Conservation (phyloP, 1,140 invertebrate genomes). For the Lepidotrigona ventralis region DNA sequence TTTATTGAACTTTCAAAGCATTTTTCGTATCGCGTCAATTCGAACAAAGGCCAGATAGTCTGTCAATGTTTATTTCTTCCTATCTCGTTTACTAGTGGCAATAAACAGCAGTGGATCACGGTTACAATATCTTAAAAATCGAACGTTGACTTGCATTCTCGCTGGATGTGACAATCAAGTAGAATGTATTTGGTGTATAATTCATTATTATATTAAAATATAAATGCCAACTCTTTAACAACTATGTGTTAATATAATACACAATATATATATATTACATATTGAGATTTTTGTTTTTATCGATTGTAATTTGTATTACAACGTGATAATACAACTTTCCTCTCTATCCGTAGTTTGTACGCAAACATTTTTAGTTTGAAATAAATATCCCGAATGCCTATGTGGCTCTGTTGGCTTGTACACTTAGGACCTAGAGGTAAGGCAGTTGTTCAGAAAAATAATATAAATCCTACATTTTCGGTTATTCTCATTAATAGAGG, state of each 20-base stretch:
- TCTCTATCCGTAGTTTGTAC: neutral
- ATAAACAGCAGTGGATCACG: no score
- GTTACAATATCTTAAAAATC: neutral
- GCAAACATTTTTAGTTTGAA: neutral
- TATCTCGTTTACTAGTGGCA: neutral
- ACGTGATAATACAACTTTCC: neutral
- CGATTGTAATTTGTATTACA: neutral
- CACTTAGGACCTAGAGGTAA: constrained; percentile 18
- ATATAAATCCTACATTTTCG: constrained; percentile 22
- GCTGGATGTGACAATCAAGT: neutral
- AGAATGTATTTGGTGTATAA: constrained; percentile 35
- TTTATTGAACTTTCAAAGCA: neutral
- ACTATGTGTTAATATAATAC: constrained; percentile 55
- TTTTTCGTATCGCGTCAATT: neutral
- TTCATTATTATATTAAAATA: constrained; percentile 75
- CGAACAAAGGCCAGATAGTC: neutral
- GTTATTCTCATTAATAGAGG: constrained; percentile 39
- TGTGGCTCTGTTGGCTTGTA: neutral
- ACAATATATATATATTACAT: constrained; percentile 78
- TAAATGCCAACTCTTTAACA: constrained; percentile 72
- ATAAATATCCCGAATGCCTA: constrained; percentile 14
- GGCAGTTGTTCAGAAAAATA: constrained; percentile 34
- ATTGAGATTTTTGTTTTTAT: constrained; percentile 55
- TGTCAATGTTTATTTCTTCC: neutral
- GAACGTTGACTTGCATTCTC: neutral